Evolutionary conservation across 2,113 vertebrate genomes (phyloP), one percentile per base, ranked within the genome.

Genomic region (Ancistrus triradiatus): DNA sequence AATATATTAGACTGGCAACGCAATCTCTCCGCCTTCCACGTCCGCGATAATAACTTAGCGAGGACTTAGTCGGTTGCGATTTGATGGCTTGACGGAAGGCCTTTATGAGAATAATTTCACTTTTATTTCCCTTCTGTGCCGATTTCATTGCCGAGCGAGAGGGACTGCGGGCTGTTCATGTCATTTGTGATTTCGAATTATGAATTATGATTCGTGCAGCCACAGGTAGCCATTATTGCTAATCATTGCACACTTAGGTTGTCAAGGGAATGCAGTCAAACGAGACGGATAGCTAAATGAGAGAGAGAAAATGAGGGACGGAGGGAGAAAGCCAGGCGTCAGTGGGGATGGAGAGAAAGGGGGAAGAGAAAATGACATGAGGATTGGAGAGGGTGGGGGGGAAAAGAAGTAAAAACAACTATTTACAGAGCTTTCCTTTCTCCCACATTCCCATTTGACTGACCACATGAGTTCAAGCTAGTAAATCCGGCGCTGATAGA

Each of bases 221-320:
- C 46, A 68, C 60, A 73, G 70, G 70, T 73, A 73, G 55, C 70
- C 65, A 73, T 73, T 73, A 73, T 68, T 68, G 70, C 53, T 73
- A 73, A 73, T 73, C 70, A 73, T 63, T 68, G 61, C 70, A 73
- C 40, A 58, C 59, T 73, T 73, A 73, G 65, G 65, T 68, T 68
- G 70, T 73, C 65, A 68, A 68, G 70, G 70, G 48, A 73, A 68
- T 67, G 56, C 53, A 73, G 59, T 59, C 59, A 68, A 84, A 66
- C 66, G 71, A 76, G 38, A 38, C 19, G 22, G 52, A 47, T 15
- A 61, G 8, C 61, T 53, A 52, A 31, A 24, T 56, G 31, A 42
- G 17, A 21, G 17, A 44, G 52, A 63, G 35, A 64, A n/a, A 66
- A 28, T 60, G 22, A 47, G 33, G 27, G 17, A 28, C 13, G 35